Base-by-base conservation (phyloP, 2,797 vertebrate genomes). In the Gadopsis bispinosus region DNA sequence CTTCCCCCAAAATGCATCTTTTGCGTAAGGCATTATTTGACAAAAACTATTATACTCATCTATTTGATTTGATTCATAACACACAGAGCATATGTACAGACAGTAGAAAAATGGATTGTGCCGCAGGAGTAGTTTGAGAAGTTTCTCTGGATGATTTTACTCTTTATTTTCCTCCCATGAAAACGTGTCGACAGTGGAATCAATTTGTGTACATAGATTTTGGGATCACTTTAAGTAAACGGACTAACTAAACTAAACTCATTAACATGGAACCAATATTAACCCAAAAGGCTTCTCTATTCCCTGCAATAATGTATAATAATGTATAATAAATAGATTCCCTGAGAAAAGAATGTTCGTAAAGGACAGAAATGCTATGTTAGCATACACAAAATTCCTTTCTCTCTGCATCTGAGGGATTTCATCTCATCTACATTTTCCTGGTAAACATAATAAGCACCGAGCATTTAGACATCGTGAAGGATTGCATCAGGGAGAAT, bases 261-360 rank as follows among this genome's bases (percentile, higher is more conserved):
- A 72, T 72, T 83, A 51, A 26, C 70, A 83, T 45, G 45, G 3
- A 69, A 83, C 82, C 73, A 81, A 83, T 85, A 81, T 78, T 88
- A 73, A 68, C 45, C 58, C 33, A 41, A 64, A 64, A 69, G 31
- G 63, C 64, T 35, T 60, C 48, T 72, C 54, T 71, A 39, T 54
- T 45, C 43, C 55, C 60, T 68, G 63, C 8, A 76, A 77, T 74
- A 55, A 76, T 19, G 33, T 75, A 8, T 58, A 76, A 63, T 77
- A 71, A 69, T 67, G 43, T 59, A 56, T 60, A 19, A 37, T 33
- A 11, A 20, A 64, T 20, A 8, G 47, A 63, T 47, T 73, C 1
- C 12, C 19, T 47, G 20, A 68, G 16, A 62, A 63, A 58, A 22
- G 20, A 14, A 6, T 19, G 11, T 29, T 41, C 26, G 17, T n/a